Base-by-base conservation (phyloP, 2,113 vertebrate species). In the Saguinus midas region DNA sequence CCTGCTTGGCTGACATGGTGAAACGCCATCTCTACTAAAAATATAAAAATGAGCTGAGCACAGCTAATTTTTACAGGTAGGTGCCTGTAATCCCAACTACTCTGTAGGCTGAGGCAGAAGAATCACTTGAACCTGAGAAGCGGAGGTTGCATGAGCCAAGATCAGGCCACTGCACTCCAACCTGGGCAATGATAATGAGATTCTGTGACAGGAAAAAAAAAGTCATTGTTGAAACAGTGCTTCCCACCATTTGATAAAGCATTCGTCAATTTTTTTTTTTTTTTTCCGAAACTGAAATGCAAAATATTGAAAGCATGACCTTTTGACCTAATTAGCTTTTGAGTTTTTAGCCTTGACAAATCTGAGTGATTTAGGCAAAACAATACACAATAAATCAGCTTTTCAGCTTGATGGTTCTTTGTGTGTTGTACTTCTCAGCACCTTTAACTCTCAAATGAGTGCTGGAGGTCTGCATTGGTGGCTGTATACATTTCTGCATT, bases 271-370 rank as follows among this genome's bases (percentile, higher is more conserved):
- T 82, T 81, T 93, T 90, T 66, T 81, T 93, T 90, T 66, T 40
- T 40, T n/a, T 68, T n/a, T 18, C 66, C n/a, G 37, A 64, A 96
- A 72, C 6, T 58, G 8, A 48, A 94, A 79, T 93, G 68, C 4
- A 86, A 78, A 83, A 55, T 93, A 75, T 76, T 35, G 23, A 66
- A 93, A 92, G 21, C 37, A 25, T 91, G 48, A 92, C 82, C 50
- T 5, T 94, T 85, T 95, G 72, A 72, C 35, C 61, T 94, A 90
- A 90, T 86, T 83, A 86, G 66, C 27, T 91, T 94, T 81, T 70
- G 8, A 70, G 20, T 78, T 81, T 92, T 92, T 93, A 29, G 64
- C 37, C 17, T 20, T 82, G 52, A 92, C 10, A 81, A 86, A 82
- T 81, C 6, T 70, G 50, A 92, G 12, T 92, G 16, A 87, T 68